Evolutionary conservation across 2,113 vertebrate species (phyloP).

Genomic region (Ciconia boyciana): DNA sequence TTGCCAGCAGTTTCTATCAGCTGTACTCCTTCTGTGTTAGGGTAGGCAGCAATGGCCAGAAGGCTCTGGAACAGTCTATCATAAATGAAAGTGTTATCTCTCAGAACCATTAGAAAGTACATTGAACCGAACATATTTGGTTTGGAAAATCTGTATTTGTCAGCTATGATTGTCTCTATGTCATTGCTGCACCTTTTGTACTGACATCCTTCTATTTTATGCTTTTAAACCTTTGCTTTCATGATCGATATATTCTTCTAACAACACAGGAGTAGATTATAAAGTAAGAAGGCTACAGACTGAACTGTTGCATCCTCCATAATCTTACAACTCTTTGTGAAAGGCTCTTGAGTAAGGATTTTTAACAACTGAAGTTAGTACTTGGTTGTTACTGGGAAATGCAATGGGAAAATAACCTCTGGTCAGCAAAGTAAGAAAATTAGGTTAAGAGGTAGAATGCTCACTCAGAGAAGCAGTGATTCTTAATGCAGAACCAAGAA

Average conservation of each 20-base stretch:
- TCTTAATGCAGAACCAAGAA: neutral
- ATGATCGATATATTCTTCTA: neutral
- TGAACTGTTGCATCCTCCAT: neutral
- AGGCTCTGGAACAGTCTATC: neutral
- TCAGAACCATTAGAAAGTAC: neutral
- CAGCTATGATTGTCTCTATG: neutral
- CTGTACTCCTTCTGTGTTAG: neutral
- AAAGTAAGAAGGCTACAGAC: neutral
- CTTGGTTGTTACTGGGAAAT: neutral
- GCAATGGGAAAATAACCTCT: neutral
- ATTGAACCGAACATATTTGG: neutral
- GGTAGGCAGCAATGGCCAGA: neutral
- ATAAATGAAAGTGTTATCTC: neutral
- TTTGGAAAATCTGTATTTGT: neutral
- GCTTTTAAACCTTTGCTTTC: neutral
- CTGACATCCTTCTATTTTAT: neutral
- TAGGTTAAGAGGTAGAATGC: neutral
- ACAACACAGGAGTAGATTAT: neutral
- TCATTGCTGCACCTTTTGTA: neutral
- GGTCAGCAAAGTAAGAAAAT: neutral
- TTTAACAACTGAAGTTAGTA: neutral
- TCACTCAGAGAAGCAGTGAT: neutral
- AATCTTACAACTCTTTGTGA: neutral
- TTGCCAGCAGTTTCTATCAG: neutral
- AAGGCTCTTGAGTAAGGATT: neutral